phyloP scores from a whole-genome alignment of 2,797 vertebrate species.

The Pseudochirops corinnae region DNA sequence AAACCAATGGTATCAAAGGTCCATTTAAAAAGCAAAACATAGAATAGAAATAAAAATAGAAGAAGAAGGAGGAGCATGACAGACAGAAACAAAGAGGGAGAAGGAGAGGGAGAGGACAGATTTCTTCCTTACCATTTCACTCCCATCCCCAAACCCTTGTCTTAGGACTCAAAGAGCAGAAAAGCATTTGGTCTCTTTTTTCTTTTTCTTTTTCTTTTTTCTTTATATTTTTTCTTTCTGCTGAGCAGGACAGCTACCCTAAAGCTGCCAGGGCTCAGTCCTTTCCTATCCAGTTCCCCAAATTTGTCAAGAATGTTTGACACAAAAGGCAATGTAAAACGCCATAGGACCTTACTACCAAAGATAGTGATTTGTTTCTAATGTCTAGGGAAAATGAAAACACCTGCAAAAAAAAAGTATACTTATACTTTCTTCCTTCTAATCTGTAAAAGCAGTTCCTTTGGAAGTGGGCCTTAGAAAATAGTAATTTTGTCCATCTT shows the following conservation, averaged over 20 bases:
- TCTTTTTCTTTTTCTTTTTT: not conserved
- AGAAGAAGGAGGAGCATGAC: too few relatives aligned
- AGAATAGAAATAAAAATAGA: not conserved
- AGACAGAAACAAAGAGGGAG: not conserved
- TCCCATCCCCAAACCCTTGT: not conserved
- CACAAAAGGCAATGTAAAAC: not conserved
- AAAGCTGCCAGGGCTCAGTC: not conserved
- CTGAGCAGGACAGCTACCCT: not conserved
- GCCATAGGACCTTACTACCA: not conserved
- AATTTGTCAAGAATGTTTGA: not conserved
- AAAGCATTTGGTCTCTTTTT: not conserved
- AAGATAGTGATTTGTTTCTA: not conserved
- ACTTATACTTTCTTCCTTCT: not conserved
- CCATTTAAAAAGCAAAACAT: not conserved
- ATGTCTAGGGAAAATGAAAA: not conserved
- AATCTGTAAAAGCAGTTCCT: not conserved
- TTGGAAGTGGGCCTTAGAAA: not conserved
- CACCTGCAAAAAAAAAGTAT: not conserved
- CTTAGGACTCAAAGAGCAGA: not conserved
- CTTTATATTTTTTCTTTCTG: not conserved
- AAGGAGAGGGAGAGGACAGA: not conserved
- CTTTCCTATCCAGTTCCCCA: not conserved
- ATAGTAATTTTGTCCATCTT: not conserved
- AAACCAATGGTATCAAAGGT: not conserved
- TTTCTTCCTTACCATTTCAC: not conserved